Evolutionary conservation across 2,888 invertebrate genomes (phyloP).

Genomic region (Synanthedon tipuliformis): DNA sequence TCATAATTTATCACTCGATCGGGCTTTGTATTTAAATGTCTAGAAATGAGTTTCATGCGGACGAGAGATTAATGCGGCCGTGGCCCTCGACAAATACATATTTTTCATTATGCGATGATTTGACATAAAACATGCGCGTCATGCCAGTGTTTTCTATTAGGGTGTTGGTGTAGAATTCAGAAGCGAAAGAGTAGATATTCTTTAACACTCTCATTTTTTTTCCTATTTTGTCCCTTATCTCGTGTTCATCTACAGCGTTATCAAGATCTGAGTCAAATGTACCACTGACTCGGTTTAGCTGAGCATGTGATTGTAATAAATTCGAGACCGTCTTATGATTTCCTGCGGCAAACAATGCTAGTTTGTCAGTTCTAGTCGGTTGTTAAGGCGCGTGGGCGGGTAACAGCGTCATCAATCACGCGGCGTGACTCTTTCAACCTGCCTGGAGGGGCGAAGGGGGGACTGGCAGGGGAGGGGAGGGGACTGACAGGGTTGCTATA

Average conservation of each 20-base stretch:
- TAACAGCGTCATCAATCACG: constrained; percentile 64
- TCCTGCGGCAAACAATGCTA: constrained; percentile 45
- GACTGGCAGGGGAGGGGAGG: constrained; percentile 9
- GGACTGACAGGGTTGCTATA: constrained; percentile 35
- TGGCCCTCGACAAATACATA: constrained; percentile 40
- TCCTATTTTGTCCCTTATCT: neutral
- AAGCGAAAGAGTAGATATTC: constrained; percentile 13
- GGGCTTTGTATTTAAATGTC: constrained; percentile 59
- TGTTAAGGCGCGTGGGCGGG: constrained; percentile 47
- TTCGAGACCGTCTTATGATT: constrained; percentile 47
- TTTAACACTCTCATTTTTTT: neutral
- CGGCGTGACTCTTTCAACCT: constrained; percentile 67
- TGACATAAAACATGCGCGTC: constrained; percentile 52
- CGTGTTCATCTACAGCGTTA: neutral
- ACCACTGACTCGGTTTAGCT: neutral
- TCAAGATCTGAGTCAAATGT: neutral
- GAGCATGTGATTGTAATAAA: constrained; percentile 28
- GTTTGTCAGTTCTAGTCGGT: constrained; percentile 59
- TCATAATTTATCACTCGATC: constrained; percentile 62
- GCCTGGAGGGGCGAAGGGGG: constrained; percentile 32
- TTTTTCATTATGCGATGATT: constrained; percentile 57
- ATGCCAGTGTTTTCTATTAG: constrained; percentile 43
- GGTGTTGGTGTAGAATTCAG: constrained; percentile 22
- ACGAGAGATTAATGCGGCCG: constrained; percentile 43
- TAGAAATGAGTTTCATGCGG: constrained; percentile 43